Conservation (phyloP, 2,797 vertebrate genomes). For the Eulemur rubriventer region DNA sequence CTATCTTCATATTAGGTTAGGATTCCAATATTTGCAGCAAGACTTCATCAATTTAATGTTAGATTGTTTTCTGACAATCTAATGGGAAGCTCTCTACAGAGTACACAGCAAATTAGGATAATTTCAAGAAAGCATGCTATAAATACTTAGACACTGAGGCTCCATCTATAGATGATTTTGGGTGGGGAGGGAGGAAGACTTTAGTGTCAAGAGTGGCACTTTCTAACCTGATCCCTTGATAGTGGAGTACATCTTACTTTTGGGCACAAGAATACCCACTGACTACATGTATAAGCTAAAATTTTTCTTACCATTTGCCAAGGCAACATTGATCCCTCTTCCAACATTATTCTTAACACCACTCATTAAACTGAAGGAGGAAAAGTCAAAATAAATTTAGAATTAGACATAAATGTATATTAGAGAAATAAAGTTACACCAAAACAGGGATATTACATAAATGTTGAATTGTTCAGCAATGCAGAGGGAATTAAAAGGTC, state of each 20-base stretch:
- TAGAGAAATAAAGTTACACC: neutral
- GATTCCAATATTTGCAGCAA: neutral
- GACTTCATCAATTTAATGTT: neutral
- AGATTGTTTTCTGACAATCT: neutral
- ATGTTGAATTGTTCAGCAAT: neutral
- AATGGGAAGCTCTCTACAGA: neutral
- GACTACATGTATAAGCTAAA: neutral
- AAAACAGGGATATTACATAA: neutral
- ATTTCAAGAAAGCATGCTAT: neutral
- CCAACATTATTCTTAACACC: conserved; percentile 98
- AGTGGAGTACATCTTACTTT: neutral
- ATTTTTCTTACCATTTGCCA: conserved; percentile 91
- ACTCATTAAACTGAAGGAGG: conserved; percentile 93
- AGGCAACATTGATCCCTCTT: conserved; percentile 95
- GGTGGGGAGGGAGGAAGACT: neutral
- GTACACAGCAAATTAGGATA: neutral
- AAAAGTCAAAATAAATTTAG: conserved; percentile 59
- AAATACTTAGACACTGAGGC: neutral
- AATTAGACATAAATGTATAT: neutral
- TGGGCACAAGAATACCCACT: neutral
- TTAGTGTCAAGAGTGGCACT: neutral
- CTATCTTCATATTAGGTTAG: neutral
- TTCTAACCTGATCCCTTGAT: neutral
- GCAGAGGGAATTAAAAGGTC: neutral
- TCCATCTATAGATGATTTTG: neutral